phyloP scores from a whole-genome alignment of 2,888 invertebrate species.

The Acanthococcus lagerstroemiae region DNA sequence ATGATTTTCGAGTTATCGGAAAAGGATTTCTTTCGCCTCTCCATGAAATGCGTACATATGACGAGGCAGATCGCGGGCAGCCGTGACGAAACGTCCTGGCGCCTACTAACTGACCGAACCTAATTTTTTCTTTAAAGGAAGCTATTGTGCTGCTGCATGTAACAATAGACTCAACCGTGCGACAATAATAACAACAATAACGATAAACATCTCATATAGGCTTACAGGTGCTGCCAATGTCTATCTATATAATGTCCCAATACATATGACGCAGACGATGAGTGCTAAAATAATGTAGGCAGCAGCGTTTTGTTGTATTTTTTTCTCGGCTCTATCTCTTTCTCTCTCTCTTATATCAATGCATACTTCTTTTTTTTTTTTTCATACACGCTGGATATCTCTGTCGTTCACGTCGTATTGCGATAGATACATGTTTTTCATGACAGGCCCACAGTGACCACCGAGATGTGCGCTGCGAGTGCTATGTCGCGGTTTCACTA shows the following conservation, averaged over 20 bases:
- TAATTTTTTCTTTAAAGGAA: conserved; percentile 29
- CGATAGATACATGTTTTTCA: no score
- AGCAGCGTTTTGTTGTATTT: background rate
- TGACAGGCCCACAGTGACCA: no score
- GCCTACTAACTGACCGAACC: conserved; percentile 32
- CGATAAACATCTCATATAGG: conserved; percentile 26
- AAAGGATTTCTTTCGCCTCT: no score
- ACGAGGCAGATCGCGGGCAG: conserved; percentile 27
- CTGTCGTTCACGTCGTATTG: no score
- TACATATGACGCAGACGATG: conserved; percentile 7
- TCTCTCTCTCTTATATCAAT: background rate
- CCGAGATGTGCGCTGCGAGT: background rate
- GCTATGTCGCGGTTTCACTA: background rate
- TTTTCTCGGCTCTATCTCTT: background rate
- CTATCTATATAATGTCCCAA: conserved; percentile 15
- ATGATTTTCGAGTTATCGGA: no score
- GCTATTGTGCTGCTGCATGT: conserved; percentile 15
- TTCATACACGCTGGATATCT: no score
- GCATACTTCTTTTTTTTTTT: no score
- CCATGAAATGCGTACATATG: no score
- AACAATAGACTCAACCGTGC: conserved; percentile 29
- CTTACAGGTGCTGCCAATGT: conserved; percentile 27
- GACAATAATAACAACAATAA: conserved; percentile 30
- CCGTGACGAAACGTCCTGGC: conserved; percentile 30
- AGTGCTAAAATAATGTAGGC: conserved; percentile 17